Evolutionary conservation across 2,113 vertebrate species (phyloP), one percentile per base, ranked within the genome.

Genomic region (Alligator sinensis): DNA sequence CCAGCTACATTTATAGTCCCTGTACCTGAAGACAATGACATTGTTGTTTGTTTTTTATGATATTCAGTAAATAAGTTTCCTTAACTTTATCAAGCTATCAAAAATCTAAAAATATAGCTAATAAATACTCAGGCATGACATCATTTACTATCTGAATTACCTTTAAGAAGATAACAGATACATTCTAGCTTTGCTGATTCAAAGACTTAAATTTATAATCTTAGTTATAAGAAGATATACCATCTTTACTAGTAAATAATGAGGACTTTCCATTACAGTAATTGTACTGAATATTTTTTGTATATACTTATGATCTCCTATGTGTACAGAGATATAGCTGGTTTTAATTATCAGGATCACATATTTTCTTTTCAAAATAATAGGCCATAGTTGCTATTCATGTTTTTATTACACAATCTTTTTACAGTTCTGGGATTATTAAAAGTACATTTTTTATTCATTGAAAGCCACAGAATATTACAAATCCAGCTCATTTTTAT

Each of bases 21-120:
- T 22, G 5, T 5, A 87, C 38, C 25, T 75, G 14, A 88, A 92
- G 10, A 9, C 7, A 79, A n/a, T 38, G 5, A 19, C 12, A 66
- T 3, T 91, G 47, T 9, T 47, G 47, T 47, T 47, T 47, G 0
- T 15, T 3, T 15, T 4, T 25, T 7, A 76, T 68, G 12, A 38
- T 54, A 55, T 91, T 59, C 75, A 85, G 72, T 54, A 30, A 4
- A 87, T 77, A 91, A 77, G 30, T 59, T 93, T 93, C 5, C 22
- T 16, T 87, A 6, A 85, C 78, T 87, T 80, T 91, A 77, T 80
- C 5, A 64, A 84, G 17, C 84, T 66, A 84, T 63, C 95, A 96
- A 66, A 96, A 83, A 80, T 72, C 66, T 92, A 38, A 91, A 96
- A 96, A 90, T 70, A 82, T 27, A 91, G 18, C 9, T 97, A 81